Evolutionary conservation across 2,888 invertebrate species (phyloP), one percentile per base, ranked within the genome.

Genomic region (Agriopis leucophaearia): DNA sequence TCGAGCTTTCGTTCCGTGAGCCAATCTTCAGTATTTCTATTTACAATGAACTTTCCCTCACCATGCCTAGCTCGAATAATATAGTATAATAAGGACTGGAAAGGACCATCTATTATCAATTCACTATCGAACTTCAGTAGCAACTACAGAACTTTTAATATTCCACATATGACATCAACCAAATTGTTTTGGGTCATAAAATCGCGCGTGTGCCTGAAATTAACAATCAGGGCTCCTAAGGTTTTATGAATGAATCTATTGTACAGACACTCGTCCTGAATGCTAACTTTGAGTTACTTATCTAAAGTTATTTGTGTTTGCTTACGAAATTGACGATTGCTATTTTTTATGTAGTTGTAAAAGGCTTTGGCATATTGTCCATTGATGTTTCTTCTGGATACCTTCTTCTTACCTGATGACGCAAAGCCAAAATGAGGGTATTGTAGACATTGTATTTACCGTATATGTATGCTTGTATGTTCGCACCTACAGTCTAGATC

Each of bases 191-290:
- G 50, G 67, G 58, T 62, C 57, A 72, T 75, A 77, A 74, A 74
- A 55, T 56, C 42, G 27, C 52, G 62, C 62, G 74, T 71, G 70
- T 60, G 70, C 67, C 69, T 68, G 66, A 74, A 74, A 73, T 73
- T 65, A 57, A 66, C 61, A 65, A 62, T 57, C 67, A 69, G 62
- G 48, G 64, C 36, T 69, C 60, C 79, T 73, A 69, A 76, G 81
- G 81, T 78, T 85, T 83, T 82, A 86, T 89, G 87, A 89, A 89
- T 89, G 88, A 85, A 84, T 69, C 79, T 74, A 81, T 87, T 88
- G 86, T 87, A 75, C 66, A 44, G n/a, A 13, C 35, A 50, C 74
- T 76, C 77, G 74, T 8, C 48, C 36, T 69, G 85, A 75, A 84
- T 83, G 44, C 58, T 76, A 75, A 61, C 36, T 69, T 52, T 51